Evolutionary conservation across 2,797 vertebrate genomes (phyloP).

Genomic region (Acipenser transmontanus): DNA sequence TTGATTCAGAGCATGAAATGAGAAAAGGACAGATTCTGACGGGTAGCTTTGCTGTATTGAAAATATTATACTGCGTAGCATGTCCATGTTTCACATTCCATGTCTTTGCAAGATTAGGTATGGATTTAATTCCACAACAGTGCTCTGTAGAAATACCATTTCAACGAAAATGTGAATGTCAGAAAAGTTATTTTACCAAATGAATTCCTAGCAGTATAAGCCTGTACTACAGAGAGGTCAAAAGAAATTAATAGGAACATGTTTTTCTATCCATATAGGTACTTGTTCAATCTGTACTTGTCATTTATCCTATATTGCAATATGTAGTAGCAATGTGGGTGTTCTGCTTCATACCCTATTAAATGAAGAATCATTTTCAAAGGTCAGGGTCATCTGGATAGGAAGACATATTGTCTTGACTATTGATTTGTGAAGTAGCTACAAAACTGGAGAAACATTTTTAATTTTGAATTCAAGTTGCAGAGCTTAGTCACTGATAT

Average conservation of each 20-base stretch:
- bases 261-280: neutral
- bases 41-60: too few relatives aligned
- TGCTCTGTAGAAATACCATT: neutral
- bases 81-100: too few relatives aligned
- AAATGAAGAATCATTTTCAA: constrained; percentile 7
- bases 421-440: constrained; percentile 13
- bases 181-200: neutral
- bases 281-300: neutral
- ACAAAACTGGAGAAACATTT: too few relatives aligned
- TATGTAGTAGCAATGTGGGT: neutral
- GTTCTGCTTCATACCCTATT: constrained; percentile 6
- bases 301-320: neutral
- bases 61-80: too few relatives aligned
- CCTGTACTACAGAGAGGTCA: neutral
- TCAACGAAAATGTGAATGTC: neutral
- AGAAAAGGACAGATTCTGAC: too few relatives aligned
- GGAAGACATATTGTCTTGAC: neutral
- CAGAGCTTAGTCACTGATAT: too few relatives aligned
- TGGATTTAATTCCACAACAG: too few relatives aligned
- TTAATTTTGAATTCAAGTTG: too few relatives aligned
- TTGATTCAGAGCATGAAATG: too few relatives aligned
- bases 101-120: too few relatives aligned
- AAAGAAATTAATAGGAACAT: neutral
- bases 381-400: constrained; percentile 10
- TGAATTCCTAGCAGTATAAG: neutral